Evolutionary conservation across 2,113 vertebrate genomes (phyloP), one percentile per base, ranked within the genome.

Genomic region (Mus spicilegus): DNA sequence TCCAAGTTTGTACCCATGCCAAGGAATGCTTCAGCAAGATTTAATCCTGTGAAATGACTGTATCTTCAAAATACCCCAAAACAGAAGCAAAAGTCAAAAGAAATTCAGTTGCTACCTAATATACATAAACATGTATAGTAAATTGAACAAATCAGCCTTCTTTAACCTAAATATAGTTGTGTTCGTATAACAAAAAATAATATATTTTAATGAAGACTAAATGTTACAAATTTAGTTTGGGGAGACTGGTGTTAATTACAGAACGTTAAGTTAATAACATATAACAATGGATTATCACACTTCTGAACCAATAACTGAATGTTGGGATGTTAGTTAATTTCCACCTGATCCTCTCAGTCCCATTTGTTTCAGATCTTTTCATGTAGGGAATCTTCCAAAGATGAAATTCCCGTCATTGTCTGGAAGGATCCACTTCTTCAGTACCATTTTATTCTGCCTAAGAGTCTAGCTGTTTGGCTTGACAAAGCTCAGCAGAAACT

Each of bases 11-110:
- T 99, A 99, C 98, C 97, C 99, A 99, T 95, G 99, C 99, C 96
- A 99, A 99, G 97, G 99, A 99, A 95, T 99, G 99, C 98, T 99
- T 99, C 98, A 99, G 99, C 95, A 99, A 99, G 98, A 99, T 99
- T 99, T 99, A 97, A 99, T 95, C 89, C 36, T 94, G 90, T 92
- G 97, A 97, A 97, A 95, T 84, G 58, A 96, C 93, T 97, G 97
- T 92, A 65, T 98, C 96, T 96, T 98, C 98, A 87, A 98, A 98
- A 98, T 98, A 96, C 97, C 98, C 98, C 97, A 96, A 96, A 98
- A 97, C 0, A 78, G 98, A 98, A 98, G 98, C 98, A 98, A 98
- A 99, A 98, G 95, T 95, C 96, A 97, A 56, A 97, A 96, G 97
- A 51, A 90, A 97, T 95, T 98, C 97, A 98, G 91, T 98, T 98